These are phyloP conservation scores for Myocastor coypus DNA, from an alignment of 2,113 vertebrate genomes.

Conservation along the genomic window DNA sequence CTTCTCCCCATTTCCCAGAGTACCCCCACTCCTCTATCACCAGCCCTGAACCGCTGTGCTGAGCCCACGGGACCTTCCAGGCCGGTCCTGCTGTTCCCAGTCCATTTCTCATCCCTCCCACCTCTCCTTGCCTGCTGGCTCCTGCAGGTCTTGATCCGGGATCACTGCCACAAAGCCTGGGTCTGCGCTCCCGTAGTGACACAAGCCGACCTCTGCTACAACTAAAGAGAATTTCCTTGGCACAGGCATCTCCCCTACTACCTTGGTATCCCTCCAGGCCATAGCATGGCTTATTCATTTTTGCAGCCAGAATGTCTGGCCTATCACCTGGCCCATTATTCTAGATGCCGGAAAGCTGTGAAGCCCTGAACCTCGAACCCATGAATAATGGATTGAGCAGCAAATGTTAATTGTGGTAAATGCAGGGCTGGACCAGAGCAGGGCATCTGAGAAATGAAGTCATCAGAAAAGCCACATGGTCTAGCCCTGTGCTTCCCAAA, in stretches of 20 bases:
- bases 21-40: background rate
- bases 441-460: conserved; percentile 44
- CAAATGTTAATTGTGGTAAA: conserved; percentile 18
- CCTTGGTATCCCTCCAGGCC: background rate
- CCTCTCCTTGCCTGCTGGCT: background rate
- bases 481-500: background rate
- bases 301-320: conserved; percentile 27
- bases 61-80: background rate
- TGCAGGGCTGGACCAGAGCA: background rate
- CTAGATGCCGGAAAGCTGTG: background rate
- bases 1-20: background rate
- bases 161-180: background rate
- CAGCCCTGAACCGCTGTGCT: background rate
- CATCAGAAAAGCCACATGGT: background rate
- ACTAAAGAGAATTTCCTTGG: background rate
- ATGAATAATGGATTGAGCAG: background rate
- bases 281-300: background rate
- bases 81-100: background rate
- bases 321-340: background rate
- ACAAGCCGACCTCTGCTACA: background rate
- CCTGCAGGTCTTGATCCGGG: background rate
- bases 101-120: background rate
- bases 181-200: background rate
- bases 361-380: background rate
- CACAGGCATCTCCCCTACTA: background rate